A percentile compares a stretch with the other conserved stretches of the same genome.
These are phyloP conservation scores for Epirrhoe alternata DNA, from an alignment of 2,888 invertebrate genomes.

Conservation along the genomic window DNA sequence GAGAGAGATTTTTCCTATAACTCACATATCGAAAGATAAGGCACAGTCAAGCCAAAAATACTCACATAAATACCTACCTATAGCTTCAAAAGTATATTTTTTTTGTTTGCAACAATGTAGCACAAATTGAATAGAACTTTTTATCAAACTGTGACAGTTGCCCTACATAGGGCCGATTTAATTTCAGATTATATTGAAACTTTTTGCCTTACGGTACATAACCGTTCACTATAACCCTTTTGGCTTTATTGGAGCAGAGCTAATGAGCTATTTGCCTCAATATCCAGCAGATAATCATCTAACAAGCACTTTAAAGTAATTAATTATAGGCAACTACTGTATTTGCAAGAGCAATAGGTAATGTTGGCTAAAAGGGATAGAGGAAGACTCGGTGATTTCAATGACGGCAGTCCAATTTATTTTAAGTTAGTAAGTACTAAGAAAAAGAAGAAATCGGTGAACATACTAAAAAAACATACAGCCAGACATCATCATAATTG, in stretches of 20 bases:
- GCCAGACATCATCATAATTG: no score
- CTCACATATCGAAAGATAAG: no score
- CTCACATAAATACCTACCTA: neutral
- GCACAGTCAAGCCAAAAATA: no score
- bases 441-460: no score
- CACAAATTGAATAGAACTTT: neutral
- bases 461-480: no score
- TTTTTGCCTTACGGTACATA: conserved; percentile 48
- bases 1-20: no score
- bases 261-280: conserved; percentile 24
- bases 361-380: neutral
- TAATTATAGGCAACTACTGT: neutral
- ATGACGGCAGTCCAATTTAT: no score
- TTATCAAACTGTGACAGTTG: conserved; percentile 26
- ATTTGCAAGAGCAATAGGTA: neutral
- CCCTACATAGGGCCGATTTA: conserved; percentile 53
- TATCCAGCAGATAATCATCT: neutral
- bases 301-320: conserved; percentile 15
- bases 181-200: conserved; percentile 51
- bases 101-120: neutral
- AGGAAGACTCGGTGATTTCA: no score
- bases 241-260: conserved; percentile 33
- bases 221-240: conserved; percentile 41
- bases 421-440: no score
- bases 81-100: neutral